These are phyloP conservation scores for Ochotona princeps DNA, from an alignment of 2,113 vertebrate species.

Conservation along the genomic window DNA sequence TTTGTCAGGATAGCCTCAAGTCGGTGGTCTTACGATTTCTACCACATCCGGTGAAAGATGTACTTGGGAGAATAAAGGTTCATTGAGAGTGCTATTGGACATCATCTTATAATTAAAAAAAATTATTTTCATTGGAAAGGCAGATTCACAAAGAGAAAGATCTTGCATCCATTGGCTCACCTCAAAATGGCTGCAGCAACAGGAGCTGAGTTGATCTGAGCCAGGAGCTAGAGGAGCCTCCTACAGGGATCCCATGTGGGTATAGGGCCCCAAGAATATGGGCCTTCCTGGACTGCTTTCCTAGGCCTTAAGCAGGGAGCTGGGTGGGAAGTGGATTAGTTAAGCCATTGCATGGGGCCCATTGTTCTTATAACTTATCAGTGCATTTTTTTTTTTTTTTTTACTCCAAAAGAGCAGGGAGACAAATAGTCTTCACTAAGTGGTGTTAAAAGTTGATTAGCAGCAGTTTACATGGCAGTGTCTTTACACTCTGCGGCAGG, in stretches of 20 bases:
- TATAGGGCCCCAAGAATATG: no score
- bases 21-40: constrained; percentile 15
- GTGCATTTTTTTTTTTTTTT: not conserved
- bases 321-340: no score
- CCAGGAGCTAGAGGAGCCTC: no score
- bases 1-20: constrained; percentile 36
- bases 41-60: not conserved
- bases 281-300: no score
- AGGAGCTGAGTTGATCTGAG: no score
- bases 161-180: no score
- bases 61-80: not conserved
- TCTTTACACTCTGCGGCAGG: not conserved
- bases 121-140: no score
- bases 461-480: not conserved
- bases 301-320: no score
- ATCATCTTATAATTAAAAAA: not conserved
- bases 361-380: not conserved
- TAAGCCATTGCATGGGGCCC: no score
- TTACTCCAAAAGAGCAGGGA: not conserved
- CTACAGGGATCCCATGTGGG: no score
- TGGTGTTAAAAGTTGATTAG: not conserved
- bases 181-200: no score
- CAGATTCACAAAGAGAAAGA: no score
- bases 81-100: not conserved
- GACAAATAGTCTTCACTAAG: not conserved